Evolutionary conservation across 2,113 vertebrate genomes (phyloP), one percentile per base, ranked within the genome.

Genomic region (Gambusia affinis): DNA sequence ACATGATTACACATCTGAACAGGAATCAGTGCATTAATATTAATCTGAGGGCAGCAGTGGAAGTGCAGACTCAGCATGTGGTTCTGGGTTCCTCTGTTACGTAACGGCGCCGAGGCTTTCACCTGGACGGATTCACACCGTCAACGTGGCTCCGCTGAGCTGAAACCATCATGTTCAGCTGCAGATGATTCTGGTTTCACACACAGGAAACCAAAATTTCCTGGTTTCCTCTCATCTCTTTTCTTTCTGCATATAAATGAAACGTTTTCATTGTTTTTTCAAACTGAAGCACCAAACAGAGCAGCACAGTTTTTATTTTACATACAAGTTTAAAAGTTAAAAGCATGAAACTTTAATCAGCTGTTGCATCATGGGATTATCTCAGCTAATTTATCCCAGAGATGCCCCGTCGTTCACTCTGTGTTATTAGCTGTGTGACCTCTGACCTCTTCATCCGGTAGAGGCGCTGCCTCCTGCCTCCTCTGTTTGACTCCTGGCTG

Each of bases 401-500:
- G 87, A 84, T 76, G 12, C 37, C 66, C 84, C 31, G 57, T 86
- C 87, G 84, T 85, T 91, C 86, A 87, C 87, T 88, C 87, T 29
- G 66, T 66, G 72, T 91, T 91, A 92, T 92, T 91, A 91, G 85
- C 84, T 83, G 79, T 87, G 81, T 89, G 90, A 90, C 85, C 89
- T 1, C 22, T 84, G 90, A 90, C 86, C 91, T 83, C 90, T 87
- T 87, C 85, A 87, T 78, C 71, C 71, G 51, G 62, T 54, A 15
- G 78, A 86, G 88, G 75, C 8, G 24, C 80, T 64, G 81, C 83
- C 79, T 80, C 67, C 67, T 82, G 85, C 83, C 86, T 91, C 85
- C 81, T 82, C 78, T 61, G 62, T 82, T 64, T 85, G 81, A 83
- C 79, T 75, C 65, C 70, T 33, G 61, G 73, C 86, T 81, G 80